Conservation (phyloP, 2,888 invertebrate genomes). For the Caenorhabditis macrosperma region DNA sequence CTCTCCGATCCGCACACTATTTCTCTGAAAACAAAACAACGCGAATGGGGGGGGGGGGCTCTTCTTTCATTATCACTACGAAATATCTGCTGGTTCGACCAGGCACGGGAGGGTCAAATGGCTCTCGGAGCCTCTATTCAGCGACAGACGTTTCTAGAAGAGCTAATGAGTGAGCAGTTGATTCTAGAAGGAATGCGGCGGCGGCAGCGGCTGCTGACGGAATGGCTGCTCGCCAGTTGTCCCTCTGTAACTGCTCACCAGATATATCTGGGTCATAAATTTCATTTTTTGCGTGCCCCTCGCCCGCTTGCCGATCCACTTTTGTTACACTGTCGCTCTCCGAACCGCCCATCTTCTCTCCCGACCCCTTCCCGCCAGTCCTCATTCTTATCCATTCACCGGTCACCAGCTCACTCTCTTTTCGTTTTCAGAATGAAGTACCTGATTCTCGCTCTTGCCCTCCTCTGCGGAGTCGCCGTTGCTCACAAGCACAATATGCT, state of each 20-base stretch:
- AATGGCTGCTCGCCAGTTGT: slow-evolving; percentile 5
- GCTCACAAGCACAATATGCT: slow-evolving; percentile 61
- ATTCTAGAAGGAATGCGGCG: too few relatives aligned
- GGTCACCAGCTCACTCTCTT: neutral
- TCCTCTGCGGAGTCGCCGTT: slow-evolving; percentile 20
- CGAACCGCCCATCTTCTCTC: slow-evolving; percentile 9
- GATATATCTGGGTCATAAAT: slow-evolving; percentile 5
- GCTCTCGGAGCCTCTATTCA: neutral
- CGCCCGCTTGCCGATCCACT: neutral
- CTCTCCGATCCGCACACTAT: slow-evolving; percentile 12
- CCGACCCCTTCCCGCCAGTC: slow-evolving; percentile 1
- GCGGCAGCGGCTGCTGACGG: too few relatives aligned
- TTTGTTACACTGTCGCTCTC: slow-evolving; percentile 18
- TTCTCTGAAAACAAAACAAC: slow-evolving; percentile 19
- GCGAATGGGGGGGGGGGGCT: too few relatives aligned
- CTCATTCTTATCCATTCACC: neutral
- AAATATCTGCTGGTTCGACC: slow-evolving; percentile 13
- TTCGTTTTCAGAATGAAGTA: slow-evolving; percentile 58
- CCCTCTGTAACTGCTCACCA: slow-evolving; percentile 3
- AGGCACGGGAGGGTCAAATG: slow-evolving; percentile 2
- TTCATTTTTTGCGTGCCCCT: slow-evolving; percentile 7
- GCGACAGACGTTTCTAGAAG: neutral
- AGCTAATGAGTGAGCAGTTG: too few relatives aligned
- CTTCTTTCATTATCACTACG: neutral
- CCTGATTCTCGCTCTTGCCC: slow-evolving; percentile 47